Percentiles rank a stretch among this genome's conserved stretches.
Conservation (phyloP, 1,140 invertebrate species). For the Nephotettix cincticeps region DNA sequence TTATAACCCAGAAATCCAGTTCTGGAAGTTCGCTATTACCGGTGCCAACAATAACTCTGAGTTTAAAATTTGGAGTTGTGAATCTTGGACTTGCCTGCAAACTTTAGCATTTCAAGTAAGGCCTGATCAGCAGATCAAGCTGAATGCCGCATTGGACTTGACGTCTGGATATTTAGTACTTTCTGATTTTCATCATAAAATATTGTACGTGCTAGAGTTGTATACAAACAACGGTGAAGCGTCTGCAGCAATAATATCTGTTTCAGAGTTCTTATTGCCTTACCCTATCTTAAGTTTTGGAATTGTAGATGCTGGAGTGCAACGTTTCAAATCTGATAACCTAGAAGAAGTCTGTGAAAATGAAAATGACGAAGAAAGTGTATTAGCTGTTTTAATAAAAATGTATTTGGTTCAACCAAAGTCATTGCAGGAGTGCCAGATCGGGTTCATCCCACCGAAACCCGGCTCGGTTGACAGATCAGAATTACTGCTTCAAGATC, state of each 20-base stretch:
- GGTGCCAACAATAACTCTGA: conserved; percentile 87
- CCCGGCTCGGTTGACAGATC: conserved; percentile 30
- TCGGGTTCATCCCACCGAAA: conserved; percentile 65
- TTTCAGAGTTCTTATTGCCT: conserved; percentile 80
- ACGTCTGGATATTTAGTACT: conserved; percentile 80
- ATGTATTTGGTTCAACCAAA: conserved; percentile 88
- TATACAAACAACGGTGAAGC: conserved; percentile 56
- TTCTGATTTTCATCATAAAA: conserved; percentile 76
- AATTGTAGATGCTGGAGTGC: conserved; percentile 71
- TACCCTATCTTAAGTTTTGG: conserved; percentile 84
- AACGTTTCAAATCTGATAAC: conserved; percentile 45
- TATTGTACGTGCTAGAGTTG: conserved; percentile 77
- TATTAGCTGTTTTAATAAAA: conserved; percentile 57
- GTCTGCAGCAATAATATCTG: conserved; percentile 59
- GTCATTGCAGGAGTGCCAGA: conserved; percentile 81
- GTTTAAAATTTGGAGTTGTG: conserved; percentile 92
- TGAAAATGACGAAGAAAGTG: conserved; percentile 48
- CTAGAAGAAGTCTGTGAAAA: conserved; percentile 39
- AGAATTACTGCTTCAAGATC: background rate
- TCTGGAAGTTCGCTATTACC: conserved; percentile 94
- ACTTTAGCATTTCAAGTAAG: conserved; percentile 67
- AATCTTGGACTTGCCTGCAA: conserved; percentile 89
- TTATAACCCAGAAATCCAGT: conserved; percentile 77
- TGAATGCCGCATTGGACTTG: conserved; percentile 80
- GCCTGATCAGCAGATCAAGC: conserved; percentile 42